Conservation (phyloP, 2,113 vertebrate genomes). For the Accipiter virgatus region DNA sequence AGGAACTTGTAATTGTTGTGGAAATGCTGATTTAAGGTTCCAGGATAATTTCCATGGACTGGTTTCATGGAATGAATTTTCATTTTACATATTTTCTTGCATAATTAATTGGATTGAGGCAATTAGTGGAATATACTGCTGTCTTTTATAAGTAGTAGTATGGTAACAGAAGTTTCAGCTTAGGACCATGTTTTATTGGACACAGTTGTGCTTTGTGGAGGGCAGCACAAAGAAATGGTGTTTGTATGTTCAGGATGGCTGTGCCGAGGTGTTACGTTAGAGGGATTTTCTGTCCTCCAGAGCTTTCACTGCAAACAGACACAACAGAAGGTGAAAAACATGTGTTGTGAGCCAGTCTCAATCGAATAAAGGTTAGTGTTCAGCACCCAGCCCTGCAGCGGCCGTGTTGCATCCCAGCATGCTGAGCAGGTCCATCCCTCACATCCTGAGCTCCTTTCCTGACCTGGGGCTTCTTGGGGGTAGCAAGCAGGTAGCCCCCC, state of each 20-base stretch:
- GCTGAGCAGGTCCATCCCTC: neutral
- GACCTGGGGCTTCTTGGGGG: neutral
- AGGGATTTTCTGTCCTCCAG: neutral
- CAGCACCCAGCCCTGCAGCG: neutral
- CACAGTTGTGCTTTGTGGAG: neutral
- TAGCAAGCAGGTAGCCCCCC: neutral
- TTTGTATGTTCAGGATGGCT: accelerated
- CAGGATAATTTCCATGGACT: neutral
- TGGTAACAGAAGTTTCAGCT: neutral
- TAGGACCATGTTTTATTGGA: neutral
- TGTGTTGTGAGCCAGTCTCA: neutral
- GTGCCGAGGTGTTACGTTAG: neutral
- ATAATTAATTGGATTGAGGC: neutral
- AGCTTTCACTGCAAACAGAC: neutral
- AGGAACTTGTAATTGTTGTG: neutral
- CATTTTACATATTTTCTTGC: neutral
- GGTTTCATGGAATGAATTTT: neutral
- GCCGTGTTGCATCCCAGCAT: accelerated
- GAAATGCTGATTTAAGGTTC: constrained; percentile 21
- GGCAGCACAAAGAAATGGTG: neutral
- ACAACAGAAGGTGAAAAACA: neutral
- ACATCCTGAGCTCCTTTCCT: neutral
- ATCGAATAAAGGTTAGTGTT: neutral
- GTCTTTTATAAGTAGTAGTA: neutral
- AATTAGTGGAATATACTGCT: neutral